Evolutionary conservation across 2,113 vertebrate genomes (phyloP).

Genomic region (Rutilus rutilus): DNA sequence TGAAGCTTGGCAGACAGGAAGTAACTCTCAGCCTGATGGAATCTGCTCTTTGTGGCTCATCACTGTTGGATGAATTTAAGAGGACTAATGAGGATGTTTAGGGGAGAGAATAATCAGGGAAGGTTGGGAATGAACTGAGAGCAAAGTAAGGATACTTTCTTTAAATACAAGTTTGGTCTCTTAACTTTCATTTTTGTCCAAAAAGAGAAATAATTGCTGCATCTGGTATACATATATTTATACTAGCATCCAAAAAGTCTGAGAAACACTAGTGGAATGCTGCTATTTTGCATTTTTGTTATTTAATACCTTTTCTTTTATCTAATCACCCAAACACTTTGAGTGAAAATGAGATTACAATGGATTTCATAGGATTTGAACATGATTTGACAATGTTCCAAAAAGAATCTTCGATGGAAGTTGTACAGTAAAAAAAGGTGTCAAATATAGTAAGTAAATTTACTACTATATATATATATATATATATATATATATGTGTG

Average conservation of each 20-base stretch:
- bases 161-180: not conserved
- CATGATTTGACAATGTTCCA: not conserved
- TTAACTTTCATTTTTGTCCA: not conserved
- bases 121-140: not conserved
- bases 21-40: constrained; percentile 17
- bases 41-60: constrained; percentile 22
- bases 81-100: constrained; percentile 30
- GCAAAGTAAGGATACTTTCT: not conserved
- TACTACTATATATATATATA: not conserved
- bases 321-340: too few relatives aligned
- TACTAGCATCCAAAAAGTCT: not conserved
- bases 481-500: too few relatives aligned
- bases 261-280: not conserved
- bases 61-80: constrained; percentile 15
- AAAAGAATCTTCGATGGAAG: not conserved
- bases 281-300: not conserved
- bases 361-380: not conserved
- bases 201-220: not conserved
- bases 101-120: constrained; percentile 10
- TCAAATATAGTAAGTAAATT: not conserved
- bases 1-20: constrained; percentile 40
- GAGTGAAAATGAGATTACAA: too few relatives aligned
- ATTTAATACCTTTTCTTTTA: not conserved
- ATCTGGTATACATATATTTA: not conserved
- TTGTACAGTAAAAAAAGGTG: not conserved